Evolutionary conservation across 1,140 invertebrate genomes (phyloP), one percentile per base, ranked within the genome.

Genomic region (Formica selysi): DNA sequence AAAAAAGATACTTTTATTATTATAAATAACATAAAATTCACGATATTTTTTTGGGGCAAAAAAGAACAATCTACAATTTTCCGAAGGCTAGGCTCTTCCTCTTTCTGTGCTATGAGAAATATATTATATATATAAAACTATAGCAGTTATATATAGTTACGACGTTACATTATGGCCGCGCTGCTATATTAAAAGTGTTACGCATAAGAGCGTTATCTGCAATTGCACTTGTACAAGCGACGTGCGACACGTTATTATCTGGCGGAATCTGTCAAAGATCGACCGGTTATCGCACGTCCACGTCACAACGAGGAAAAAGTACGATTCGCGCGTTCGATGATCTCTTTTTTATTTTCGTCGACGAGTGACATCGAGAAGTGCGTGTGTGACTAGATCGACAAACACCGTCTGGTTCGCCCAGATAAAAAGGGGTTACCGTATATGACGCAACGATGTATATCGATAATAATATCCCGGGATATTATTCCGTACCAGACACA

Each of bases 291-390:
- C 79, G 57, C 67, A 11, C 22, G 19, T 2, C 38, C 36, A n/a
- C 79, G 79, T 83, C 79, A 83, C 68, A 61, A 83, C 54, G 57
- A 83, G 79, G 79, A 83, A 83, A 83, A 83, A 83, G 13, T 10
- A 62, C 10, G 41, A 2, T 29, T n/a, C 36, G 38, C 51, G 54
- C 79, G 79, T 83, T 83, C 79, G 57, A 74, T 59, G 79, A 74
- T 81, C 79, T 48, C 54, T 61, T 57, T 73, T 73, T 83, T 81
- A 71, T 81, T 73, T 81, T 74, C 68, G 68, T 73, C 76, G 64
- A 54, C 16, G 48, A 64, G 76, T 68, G 68, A 68, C 78, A 1
- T 26, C 54, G 68, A 41, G 54, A 68, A 29, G 41, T 44, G 38
- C 32, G 32, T 32, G 32, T 32, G 7, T 59, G 79, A 83, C 68